Evolutionary conservation across 2,888 invertebrate genomes (phyloP), one percentile per base, ranked within the genome.

Genomic region (Doris montereyensis): DNA sequence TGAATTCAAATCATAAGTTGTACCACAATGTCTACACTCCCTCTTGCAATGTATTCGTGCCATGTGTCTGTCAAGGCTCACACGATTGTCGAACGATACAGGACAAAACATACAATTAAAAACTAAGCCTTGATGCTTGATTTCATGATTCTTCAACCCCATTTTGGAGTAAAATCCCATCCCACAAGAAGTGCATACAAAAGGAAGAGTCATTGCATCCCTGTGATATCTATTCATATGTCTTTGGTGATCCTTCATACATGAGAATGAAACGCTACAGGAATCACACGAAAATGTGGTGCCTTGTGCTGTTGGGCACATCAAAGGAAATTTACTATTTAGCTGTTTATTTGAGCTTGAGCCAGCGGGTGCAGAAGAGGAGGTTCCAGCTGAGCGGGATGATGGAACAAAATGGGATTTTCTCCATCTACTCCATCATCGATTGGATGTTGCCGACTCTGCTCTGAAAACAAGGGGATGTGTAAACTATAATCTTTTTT

Each of bases 201-300:
- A 79, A 5, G 79, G 79, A 28, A 78, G 65, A 41, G 52, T 41
- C 28, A 35, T 34, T 28, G 73, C 74, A 30, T 78, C 28, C 3
- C 78, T 58, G 21, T 78, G 78, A 34, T 57, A 62, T 32, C 32
- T 67, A 60, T 78, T 78, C 62, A 78, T 60, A 32, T 78, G 78
- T 41, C 74, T 78, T 57, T 78, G 78, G 30, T 74, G 52, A 41
- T 5, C 52, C 17, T 41, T 41, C 52, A 41, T 41, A 17, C 8
- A 41, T 41, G 17, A 17, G 8, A 17, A 41, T 41, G 52, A 17
- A 17, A 41, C 17, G 52, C 17, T 17, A 41, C 52, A 41, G 8
- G 17, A 10, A 10, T 41, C 52, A 41, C 52, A 41, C 5, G 52
- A 41, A 41, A 41, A 41, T 41, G 52, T n/a, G n/a, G n/a, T n/a